Evolutionary conservation across 2,113 vertebrate genomes (phyloP).

Genomic region (Syngnathus floridae): DNA sequence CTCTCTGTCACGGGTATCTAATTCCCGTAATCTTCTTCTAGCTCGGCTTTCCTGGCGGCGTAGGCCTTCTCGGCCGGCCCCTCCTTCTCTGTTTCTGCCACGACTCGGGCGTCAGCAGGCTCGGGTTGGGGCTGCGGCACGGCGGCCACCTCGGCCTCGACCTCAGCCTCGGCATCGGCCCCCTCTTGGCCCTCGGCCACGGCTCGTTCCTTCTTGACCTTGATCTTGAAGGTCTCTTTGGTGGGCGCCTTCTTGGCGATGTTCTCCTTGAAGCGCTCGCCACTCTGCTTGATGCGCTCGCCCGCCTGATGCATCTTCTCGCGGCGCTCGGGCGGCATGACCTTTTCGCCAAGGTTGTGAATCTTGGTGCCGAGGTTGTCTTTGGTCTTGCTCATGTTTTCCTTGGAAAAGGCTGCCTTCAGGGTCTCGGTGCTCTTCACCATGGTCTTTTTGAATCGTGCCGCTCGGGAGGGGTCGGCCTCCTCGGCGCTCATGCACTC

Average conservation of each 20-base stretch:
- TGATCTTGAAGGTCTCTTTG: constrained; percentile 83
- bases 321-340: constrained; percentile 85
- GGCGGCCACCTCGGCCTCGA: constrained; percentile 37
- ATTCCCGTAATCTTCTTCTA: constrained; percentile 66
- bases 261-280: constrained; percentile 84
- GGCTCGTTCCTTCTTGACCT: constrained; percentile 79
- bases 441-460: constrained; percentile 83
- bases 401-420: constrained; percentile 92
- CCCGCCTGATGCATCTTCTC: constrained; percentile 88
- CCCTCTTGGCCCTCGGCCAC: constrained; percentile 80
- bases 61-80: constrained; percentile 61
- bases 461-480: constrained; percentile 70
- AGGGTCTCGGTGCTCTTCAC: constrained; percentile 84
- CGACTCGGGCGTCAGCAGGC: constrained; percentile 76
- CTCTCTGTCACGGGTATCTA: constrained; percentile 29
- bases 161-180: constrained; percentile 58
- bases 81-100: constrained; percentile 76
- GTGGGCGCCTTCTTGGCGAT: constrained; percentile 84
- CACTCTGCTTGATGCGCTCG: constrained; percentile 81
- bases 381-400: constrained; percentile 89
- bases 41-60: constrained; percentile 55
- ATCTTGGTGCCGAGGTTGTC: constrained; percentile 87
- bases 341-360: constrained; percentile 84
- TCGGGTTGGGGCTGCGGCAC: constrained; percentile 52
- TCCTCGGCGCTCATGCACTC: constrained; percentile 85